Evolutionary conservation across 2,888 invertebrate genomes (phyloP).

Genomic region (Scrobipalpa atriplicella): DNA sequence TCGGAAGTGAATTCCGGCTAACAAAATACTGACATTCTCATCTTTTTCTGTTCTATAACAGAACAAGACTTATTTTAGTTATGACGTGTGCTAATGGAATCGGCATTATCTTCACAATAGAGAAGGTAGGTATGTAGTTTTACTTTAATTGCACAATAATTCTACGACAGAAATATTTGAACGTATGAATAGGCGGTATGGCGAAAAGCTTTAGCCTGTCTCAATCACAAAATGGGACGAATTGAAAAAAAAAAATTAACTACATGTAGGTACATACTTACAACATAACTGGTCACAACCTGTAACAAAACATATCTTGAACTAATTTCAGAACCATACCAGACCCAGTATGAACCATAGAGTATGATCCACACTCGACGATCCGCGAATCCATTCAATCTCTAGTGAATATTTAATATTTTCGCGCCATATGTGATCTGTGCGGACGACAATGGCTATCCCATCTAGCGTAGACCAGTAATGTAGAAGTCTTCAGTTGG

Average conservation of each 20-base stretch:
- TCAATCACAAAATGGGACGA: too few species aligned
- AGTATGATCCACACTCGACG: slow-evolving; percentile 19
- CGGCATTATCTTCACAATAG: too few species aligned
- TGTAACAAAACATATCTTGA: neutral
- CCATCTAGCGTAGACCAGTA: slow-evolving; percentile 18
- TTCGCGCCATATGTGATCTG: slow-evolving; percentile 19
- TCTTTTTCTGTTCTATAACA: too few species aligned
- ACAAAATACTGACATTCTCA: too few species aligned
- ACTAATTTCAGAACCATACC: neutral
- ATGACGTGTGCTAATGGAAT: too few species aligned
- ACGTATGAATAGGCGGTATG: too few species aligned
- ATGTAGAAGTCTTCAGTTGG: neutral
- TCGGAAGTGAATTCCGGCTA: too few species aligned
- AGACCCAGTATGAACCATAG: neutral
- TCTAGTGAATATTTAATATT: slow-evolving; percentile 34
- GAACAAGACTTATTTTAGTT: too few species aligned
- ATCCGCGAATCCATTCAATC: slow-evolving; percentile 29
- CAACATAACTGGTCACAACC: neutral
- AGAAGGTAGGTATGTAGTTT: too few species aligned
- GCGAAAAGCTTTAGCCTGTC: too few species aligned
- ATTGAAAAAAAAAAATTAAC: neutral
- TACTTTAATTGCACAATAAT: too few species aligned
- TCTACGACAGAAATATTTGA: too few species aligned
- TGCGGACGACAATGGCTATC: slow-evolving; percentile 18
- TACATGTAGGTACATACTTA: neutral